Evolutionary conservation across 1,140 invertebrate genomes (phyloP).

Genomic region (Arion vulgaris): DNA sequence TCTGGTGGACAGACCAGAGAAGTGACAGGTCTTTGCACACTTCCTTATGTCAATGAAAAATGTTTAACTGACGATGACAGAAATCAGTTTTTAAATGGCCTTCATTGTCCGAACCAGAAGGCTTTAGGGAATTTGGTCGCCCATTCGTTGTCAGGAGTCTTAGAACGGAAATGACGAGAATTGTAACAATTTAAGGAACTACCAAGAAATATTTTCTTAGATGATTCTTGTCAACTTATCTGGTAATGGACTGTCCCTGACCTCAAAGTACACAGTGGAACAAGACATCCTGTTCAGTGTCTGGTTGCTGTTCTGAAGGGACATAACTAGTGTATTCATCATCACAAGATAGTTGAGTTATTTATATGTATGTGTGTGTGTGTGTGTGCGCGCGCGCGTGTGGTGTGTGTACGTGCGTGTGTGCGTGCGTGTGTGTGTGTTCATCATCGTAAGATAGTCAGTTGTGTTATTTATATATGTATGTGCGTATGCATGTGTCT

Average conservation of each 20-base stretch:
- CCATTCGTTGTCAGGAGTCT: neutral
- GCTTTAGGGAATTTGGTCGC: neutral
- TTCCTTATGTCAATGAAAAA: neutral
- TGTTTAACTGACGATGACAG: neutral
- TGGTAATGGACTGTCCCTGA: neutral
- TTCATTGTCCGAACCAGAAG: neutral
- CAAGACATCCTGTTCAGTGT: neutral
- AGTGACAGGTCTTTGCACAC: slow-evolving; percentile 4
- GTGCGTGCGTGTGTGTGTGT: too few relatives aligned
- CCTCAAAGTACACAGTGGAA: neutral
- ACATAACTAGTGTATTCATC: neutral
- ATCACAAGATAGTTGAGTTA: too few relatives aligned
- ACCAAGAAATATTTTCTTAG: neutral
- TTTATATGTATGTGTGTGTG: too few relatives aligned
- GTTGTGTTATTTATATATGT: too few relatives aligned
- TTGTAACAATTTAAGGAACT: slow-evolving; percentile 5
- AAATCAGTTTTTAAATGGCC: slow-evolving; percentile 16
- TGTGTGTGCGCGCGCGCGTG: too few relatives aligned
- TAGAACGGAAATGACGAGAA: slow-evolving; percentile 5
- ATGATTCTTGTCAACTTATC: slow-evolving; percentile 6
- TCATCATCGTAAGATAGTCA: too few relatives aligned
- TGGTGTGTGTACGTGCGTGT: too few relatives aligned
- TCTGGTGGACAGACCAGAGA: neutral
- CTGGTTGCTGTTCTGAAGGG: neutral
- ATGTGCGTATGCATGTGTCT: too few relatives aligned